These are phyloP conservation scores for Helicoverpa zea DNA, from an alignment of 1,140 invertebrate species.

Conservation along the genomic window DNA sequence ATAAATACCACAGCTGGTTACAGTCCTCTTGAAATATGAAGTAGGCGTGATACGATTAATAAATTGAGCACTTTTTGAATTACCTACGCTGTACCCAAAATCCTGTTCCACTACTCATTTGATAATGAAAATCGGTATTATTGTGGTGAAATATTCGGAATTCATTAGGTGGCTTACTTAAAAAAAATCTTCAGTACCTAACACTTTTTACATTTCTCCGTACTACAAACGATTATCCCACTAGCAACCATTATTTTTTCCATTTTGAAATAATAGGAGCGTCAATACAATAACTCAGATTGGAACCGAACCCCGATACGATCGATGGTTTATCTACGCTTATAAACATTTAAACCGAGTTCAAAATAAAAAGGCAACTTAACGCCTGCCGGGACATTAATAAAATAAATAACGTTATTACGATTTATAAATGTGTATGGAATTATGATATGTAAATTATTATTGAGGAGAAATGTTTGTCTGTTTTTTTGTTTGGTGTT, in stretches of 20 bases:
- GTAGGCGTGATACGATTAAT: too few species aligned
- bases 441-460: neutral
- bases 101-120: too few species aligned
- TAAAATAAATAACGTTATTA: conserved; percentile 59
- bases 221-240: neutral
- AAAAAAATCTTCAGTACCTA: too few species aligned
- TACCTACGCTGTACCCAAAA: too few species aligned
- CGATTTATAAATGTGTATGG: conserved; percentile 36
- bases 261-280: conserved; percentile 31
- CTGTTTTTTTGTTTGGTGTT: neutral
- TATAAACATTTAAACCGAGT: conserved; percentile 11
- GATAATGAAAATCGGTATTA: too few species aligned
- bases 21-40: too few species aligned
- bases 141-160: too few species aligned
- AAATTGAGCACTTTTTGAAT: too few species aligned
- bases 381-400: conserved; percentile 40
- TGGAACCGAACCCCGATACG: conserved; percentile 18
- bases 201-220: neutral
- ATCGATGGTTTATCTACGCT: conserved; percentile 20
- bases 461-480: neutral
- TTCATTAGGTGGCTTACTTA: too few species aligned
- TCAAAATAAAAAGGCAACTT: conserved; percentile 30
- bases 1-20: too few species aligned
- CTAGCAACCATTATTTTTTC: neutral
- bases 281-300: conserved; percentile 10